Evolutionary conservation across 2,888 invertebrate species (phyloP).

Genomic region (Phoenoteleia sp.): DNA sequence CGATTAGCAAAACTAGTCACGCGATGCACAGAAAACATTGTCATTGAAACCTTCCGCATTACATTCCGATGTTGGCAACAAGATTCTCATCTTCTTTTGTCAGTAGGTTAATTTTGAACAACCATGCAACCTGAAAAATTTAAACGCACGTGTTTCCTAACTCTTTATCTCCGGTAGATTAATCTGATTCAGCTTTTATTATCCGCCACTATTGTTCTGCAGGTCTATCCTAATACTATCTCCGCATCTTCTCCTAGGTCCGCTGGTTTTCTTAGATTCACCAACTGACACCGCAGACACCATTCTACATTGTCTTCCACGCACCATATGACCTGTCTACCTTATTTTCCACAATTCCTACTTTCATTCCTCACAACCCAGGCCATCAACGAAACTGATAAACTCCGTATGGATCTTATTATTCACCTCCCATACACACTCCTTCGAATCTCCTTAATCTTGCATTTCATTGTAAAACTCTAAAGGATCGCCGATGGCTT

Average conservation of each 20-base stretch:
- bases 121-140: too few relatives aligned
- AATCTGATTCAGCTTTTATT: slow-evolving; percentile 39
- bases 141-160: slow-evolving; percentile 7
- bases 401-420: slow-evolving; percentile 24
- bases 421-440: slow-evolving; percentile 10
- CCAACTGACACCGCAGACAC: slow-evolving; percentile 36
- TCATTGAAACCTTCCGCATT: too few relatives aligned
- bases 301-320: slow-evolving; percentile 40
- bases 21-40: too few relatives aligned
- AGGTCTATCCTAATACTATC: slow-evolving; percentile 46
- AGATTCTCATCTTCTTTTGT: too few relatives aligned
- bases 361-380: background rate
- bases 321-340: slow-evolving; percentile 44
- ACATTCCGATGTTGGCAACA: too few relatives aligned
- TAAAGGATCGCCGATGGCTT: slow-evolving; percentile 2
- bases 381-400: slow-evolving; percentile 32
- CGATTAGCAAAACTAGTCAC: too few relatives aligned
- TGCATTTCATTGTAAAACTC: slow-evolving; percentile 2
- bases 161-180: slow-evolving; percentile 17
- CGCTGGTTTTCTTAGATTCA: slow-evolving; percentile 32
- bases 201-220: slow-evolving; percentile 33
- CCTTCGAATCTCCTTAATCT: slow-evolving; percentile 24
- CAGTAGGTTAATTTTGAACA: too few relatives aligned
- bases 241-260: slow-evolving; percentile 19
- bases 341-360: slow-evolving; percentile 33